Evolutionary conservation across 2,797 vertebrate genomes (phyloP).

Genomic region (Pristis pectinata): DNA sequence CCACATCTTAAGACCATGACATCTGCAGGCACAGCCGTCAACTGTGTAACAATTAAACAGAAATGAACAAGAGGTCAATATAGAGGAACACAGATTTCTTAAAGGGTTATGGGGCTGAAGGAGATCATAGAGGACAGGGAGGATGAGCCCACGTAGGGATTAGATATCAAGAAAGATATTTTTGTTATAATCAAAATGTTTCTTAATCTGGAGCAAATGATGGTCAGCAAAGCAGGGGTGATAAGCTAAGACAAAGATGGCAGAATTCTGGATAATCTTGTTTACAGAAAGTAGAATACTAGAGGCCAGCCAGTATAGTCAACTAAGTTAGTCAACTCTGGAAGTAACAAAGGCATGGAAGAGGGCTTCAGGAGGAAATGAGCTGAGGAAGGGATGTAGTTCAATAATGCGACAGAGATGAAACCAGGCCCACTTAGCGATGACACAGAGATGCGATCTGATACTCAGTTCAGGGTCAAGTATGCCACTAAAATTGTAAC

Average conservation of each 20-base stretch:
- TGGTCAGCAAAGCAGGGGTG: neutral
- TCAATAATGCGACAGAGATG: neutral
- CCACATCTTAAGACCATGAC: neutral
- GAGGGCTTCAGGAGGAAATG: too few relatives aligned
- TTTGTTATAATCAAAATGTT: neutral
- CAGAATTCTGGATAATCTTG: neutral
- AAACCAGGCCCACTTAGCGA: neutral
- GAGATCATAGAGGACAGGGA: neutral
- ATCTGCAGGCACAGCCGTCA: neutral
- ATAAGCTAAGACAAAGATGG: neutral
- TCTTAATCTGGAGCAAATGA: neutral
- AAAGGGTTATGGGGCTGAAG: neutral
- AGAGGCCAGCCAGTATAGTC: too few relatives aligned
- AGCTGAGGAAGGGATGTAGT: too few relatives aligned
- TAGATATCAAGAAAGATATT: neutral
- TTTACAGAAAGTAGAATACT: neutral
- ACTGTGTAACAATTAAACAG: neutral
- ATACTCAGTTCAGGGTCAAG: neutral
- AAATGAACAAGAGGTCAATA: neutral
- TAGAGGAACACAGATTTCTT: neutral
- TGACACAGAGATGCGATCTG: neutral
- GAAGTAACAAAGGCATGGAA: too few relatives aligned
- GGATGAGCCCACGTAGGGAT: neutral
- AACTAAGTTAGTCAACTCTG: too few relatives aligned
- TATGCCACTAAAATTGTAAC: neutral